Evolutionary conservation across 2,797 vertebrate species (phyloP), one percentile per base, ranked within the genome.

Genomic region (Poliocrania exsul): DNA sequence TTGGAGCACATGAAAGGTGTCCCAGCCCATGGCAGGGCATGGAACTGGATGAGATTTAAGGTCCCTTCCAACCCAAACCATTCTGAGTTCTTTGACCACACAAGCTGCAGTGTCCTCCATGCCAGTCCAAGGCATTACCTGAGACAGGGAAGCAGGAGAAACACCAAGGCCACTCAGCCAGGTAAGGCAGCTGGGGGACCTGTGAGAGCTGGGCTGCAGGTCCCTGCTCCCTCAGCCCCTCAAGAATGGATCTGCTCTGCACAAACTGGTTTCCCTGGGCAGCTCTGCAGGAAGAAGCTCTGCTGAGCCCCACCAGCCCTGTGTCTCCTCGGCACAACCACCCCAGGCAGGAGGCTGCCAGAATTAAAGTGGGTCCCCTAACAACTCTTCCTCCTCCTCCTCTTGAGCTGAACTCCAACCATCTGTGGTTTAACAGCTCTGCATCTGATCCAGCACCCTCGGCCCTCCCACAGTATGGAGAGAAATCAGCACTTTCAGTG

Each of bases 211-310:
- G 2, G 40, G 58, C 57, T 69, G 42, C 35, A 50, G 23, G 38
- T 4, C 17, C 19, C 50, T 16, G 67, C 15, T 40, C 64, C n/a
- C 31, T 13, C 5, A 54, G 44, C 13, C n/a, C 19, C 47, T 33
- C 0, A 0, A 8, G 53, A 38, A 73, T 0, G 12, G 46, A 47
- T 42, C 29, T 31, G 60, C n/a, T 20, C 67, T 21, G n/a, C 28
- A 42, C 38, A 66, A 1, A 1, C 42, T n/a, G 8, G 35, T 25
- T 60, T 33, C 46, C 42, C 5, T 5, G 13, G 42, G 64, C 25
- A 90, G 74, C 58, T 66, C 53, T 62, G 26, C 67, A 49, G 62
- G 37, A 80, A 90, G 46, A 51, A 23, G 86, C 37, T 35, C 42
- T 19, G n/a, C 42, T 16, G 64, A 66, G 18, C 17, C 51, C 42